Base-by-base conservation (phyloP, 2,113 vertebrate genomes). In the Promerops cafer region DNA sequence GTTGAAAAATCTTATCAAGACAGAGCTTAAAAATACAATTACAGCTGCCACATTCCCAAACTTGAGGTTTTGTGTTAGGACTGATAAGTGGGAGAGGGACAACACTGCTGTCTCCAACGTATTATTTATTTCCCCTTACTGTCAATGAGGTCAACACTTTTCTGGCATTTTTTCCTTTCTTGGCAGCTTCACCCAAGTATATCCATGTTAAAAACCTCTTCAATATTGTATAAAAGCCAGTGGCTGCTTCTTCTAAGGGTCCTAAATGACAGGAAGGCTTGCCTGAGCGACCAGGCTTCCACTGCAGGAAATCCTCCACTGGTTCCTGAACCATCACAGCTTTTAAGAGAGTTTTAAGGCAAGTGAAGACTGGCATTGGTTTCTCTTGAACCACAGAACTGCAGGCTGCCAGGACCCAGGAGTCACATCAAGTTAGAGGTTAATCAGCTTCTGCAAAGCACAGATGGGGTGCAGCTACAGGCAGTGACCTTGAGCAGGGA, bases 401-500 rank as follows among this genome's bases (percentile, higher is more conserved):
- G 66, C 30, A 26, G 40, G 59, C 28, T 50, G 63, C 50, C 33
- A 39, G 56, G 74, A 75, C 35, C 27, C 57, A 84, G 49, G 33
- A 94, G 42, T 42, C 47, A 66, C 33, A 59, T 1, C 63, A 83
- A 94, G 44, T 66, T 39, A 50, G 4, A 72, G 53, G 87, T 87
- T 90, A 90, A 90, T 80, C 71, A 61, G 68, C 68, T 83, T 47
- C 72, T 92, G 76, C 72, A 86, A 65, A 92, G 89, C 83, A 59
- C 93, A 90, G 91, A 86, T 78, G 86, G 89, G 60, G 35, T 63
- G 14, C 44, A 79, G 90, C 74, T 56, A 89, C n/a, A 77, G 83
- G 76, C 75, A 89, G 44, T 68, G 91, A 94, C 94, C 94, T 96
- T 94, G 72, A 87, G 65, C 56, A 60, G 17, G 50, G 65, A 92